These are phyloP conservation scores for Ptychobarbus kaznakovi DNA, from an alignment of 2,797 vertebrate species.

Conservation along the genomic window DNA sequence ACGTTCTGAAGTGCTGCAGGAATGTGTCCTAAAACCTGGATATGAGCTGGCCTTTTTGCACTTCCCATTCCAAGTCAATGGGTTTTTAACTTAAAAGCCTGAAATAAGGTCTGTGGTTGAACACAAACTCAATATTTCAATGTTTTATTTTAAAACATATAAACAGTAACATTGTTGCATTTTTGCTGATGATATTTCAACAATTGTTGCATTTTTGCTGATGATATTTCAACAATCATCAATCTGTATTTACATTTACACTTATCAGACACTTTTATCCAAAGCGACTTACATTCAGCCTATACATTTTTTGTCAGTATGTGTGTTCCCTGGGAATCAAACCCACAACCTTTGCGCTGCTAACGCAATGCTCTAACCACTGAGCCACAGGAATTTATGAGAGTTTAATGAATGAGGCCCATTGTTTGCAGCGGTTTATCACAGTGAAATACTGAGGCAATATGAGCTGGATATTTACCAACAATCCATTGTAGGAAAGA, in stretches of 20 bases:
- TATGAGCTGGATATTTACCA: neutral
- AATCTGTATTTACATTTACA: too few relatives aligned
- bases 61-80: neutral
- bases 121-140: neutral
- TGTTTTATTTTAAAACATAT: neutral
- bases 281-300: too few relatives aligned
- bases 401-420: neutral
- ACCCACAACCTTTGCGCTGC: too few relatives aligned
- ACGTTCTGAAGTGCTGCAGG: neutral
- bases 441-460: neutral
- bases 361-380: too few relatives aligned
- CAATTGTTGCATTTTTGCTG: too few relatives aligned
- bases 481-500: neutral
- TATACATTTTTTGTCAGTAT: too few relatives aligned
- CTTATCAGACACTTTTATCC: too few relatives aligned
- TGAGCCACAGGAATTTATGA: too few relatives aligned
- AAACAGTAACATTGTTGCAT: neutral
- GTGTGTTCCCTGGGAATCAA: too few relatives aligned
- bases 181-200: neutral
- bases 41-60: neutral
- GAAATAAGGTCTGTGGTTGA: neutral
- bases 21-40: neutral
- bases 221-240: neutral
- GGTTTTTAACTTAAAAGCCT: neutral
- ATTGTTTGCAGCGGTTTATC: neutral